phyloP scores from a whole-genome alignment of 2,113 vertebrate species.

The Heptranchias perlo region DNA sequence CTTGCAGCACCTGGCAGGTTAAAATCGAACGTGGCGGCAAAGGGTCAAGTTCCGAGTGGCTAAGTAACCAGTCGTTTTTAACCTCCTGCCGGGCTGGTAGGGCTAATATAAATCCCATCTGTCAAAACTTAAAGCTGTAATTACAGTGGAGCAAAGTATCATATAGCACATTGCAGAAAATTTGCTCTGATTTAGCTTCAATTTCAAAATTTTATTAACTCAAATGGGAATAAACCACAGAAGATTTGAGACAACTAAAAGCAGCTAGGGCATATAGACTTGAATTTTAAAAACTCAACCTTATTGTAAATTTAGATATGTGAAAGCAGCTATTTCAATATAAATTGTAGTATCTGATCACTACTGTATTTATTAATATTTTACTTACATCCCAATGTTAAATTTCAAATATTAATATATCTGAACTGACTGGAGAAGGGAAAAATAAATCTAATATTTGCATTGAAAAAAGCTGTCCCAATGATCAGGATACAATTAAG shows the following conservation, averaged over 20 bases:
- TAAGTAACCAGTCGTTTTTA: not conserved
- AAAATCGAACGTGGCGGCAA: not conserved
- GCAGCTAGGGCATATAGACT: not conserved
- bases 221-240: not conserved
- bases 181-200: not conserved
- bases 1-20: not conserved
- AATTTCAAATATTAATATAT: not conserved
- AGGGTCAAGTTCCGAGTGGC: not conserved
- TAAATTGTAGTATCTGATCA: not conserved
- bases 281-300: not conserved
- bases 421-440: rapidly evolving
- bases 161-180: not conserved
- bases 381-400: not conserved
- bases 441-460: not conserved
- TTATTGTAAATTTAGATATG: not conserved
- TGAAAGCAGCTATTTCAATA: not conserved
- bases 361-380: not conserved
- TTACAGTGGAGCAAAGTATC: not conserved
- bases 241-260: not conserved
- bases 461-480: not conserved
- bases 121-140: not conserved
- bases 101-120: not conserved
- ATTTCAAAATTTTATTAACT: not conserved
- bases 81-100: not conserved
- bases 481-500: too few species aligned